Base-by-base conservation (phyloP, 2,113 vertebrate genomes). In the Phaethon lepturus region DNA sequence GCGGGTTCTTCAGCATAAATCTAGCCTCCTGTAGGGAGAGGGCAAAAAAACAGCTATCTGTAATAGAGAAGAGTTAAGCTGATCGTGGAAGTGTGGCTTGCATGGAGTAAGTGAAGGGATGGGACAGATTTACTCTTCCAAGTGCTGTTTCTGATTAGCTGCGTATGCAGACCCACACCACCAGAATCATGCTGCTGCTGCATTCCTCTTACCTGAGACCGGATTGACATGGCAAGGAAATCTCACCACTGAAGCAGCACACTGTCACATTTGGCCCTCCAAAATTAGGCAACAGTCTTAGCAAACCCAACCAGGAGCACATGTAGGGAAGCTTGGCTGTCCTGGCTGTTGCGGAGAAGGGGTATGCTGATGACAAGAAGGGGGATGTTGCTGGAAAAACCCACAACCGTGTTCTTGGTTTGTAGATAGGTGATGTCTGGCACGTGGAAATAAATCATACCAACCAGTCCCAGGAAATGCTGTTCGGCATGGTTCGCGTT, bases 1-100 rank as follows among this genome's bases (percentile, higher is more conserved):
- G 23, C 17, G 14, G 10, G 3, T 80, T 86, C 72, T 81, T 71
- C 47, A 45, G 42, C 38, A 31, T 53, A 50, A 86, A 89, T 90
- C 45, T 38, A 66, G 8, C 28, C 22, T 87, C 14, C n/a, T 84
- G 31, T 40, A 35, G 60, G 42, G 5, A 95, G 11, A 5, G 25
- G 24, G 2, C 7, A 87, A 85, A 80, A 38, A 88, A 3, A 0
- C 23, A 23, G 13, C 63, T 80, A 13, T 0, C 3, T 64, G 29
- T 79, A 49, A 5, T 56, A 52, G 28, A 75, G 47, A 33, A 90
- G 71, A 56, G 50, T 79, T 58, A 40, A 11, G 63, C 66, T 60
- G 24, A n/a, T 47, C 0, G 0, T 67, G 24, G 33, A 60, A 85
- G 42, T 6, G 31, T 31, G 25, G 17, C 33, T 86, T 66, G 38